Conservation (phyloP, 2,797 vertebrate species). For the Lemur catta region DNA sequence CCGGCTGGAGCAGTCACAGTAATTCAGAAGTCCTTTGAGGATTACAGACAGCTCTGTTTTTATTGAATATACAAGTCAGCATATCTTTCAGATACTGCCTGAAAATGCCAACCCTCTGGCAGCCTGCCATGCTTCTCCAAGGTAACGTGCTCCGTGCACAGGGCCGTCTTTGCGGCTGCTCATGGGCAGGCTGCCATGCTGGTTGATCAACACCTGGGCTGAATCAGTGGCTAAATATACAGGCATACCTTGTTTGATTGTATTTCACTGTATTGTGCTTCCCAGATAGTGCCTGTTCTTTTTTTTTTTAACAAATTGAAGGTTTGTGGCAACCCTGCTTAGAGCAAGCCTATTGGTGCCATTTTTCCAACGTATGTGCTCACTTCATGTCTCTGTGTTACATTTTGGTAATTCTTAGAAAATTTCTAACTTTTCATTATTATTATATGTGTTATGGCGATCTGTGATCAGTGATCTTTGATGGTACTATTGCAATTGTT, state of each 20-base stretch:
- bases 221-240: background rate
- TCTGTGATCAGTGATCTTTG: background rate
- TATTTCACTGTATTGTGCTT: background rate
- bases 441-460: background rate
- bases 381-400: background rate
- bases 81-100: slow-evolving; percentile 20
- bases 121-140: background rate
- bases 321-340: background rate
- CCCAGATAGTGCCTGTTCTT: background rate
- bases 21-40: background rate
- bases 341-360: background rate
- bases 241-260: background rate
- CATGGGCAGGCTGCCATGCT: background rate
- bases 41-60: slow-evolving; percentile 37
- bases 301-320: background rate
- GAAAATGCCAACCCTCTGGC: background rate
- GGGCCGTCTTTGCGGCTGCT: background rate
- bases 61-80: background rate
- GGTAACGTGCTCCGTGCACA: accelerated
- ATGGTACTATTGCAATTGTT: background rate
- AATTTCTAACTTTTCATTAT: background rate
- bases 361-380: background rate
- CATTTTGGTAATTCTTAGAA: background rate
- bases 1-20: background rate
- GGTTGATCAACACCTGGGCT: background rate